Conservation (phyloP, 2,888 invertebrate species). For the Andrena minutula region DNA sequence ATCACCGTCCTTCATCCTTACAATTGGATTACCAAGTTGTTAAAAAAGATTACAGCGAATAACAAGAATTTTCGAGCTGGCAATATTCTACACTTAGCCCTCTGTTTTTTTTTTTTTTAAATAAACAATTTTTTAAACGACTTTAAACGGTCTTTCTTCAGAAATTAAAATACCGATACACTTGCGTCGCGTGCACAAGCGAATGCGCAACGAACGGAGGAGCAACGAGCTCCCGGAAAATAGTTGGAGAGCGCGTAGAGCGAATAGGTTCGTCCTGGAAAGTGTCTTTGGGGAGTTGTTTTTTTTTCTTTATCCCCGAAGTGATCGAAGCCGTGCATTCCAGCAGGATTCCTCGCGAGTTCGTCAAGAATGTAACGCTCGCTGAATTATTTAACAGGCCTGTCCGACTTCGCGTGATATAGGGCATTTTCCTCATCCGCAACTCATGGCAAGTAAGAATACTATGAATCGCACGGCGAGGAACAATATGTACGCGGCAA, state of each 20-base stretch:
- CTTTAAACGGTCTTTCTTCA: not conserved
- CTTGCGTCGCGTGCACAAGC: not conserved
- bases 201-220: not conserved
- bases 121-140: too few species aligned
- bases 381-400: constrained; percentile 27
- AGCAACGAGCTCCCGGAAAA: not conserved
- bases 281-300: not conserved
- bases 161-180: not conserved
- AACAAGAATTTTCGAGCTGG: not conserved
- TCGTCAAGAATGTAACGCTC: constrained; percentile 22
- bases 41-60: not conserved
- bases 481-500: constrained; percentile 40
- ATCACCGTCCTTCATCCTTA: not conserved
- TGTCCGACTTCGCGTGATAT: constrained; percentile 15
- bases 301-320: not conserved
- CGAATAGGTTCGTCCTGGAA: not conserved
- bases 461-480: constrained; percentile 18
- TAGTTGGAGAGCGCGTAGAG: too few species aligned
- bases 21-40: not conserved
- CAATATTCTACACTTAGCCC: not conserved
- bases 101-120: not conserved
- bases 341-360: not conserved
- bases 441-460: constrained; percentile 18
- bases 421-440: constrained; percentile 21
- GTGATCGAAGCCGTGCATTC: constrained; percentile 11